Evolutionary conservation across 1,140 invertebrate genomes (phyloP).

Genomic region (Drosophila pandora): DNA sequence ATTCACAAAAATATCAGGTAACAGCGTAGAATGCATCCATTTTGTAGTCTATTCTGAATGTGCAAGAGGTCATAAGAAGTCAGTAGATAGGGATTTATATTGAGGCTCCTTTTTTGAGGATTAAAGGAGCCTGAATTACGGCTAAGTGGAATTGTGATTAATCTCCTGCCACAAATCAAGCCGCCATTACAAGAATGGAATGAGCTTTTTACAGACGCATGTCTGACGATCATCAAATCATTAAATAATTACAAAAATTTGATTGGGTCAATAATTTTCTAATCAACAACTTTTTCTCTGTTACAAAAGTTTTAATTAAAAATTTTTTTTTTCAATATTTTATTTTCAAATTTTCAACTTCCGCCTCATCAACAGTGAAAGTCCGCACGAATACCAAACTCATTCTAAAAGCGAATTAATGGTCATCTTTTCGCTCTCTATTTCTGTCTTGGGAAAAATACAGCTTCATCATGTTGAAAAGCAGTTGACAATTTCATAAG

Average conservation of each 20-base stretch:
- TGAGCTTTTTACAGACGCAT: conserved; percentile 28
- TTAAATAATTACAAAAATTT: conserved; percentile 51
- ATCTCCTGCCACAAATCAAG: conserved; percentile 49
- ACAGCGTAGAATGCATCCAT: conserved; percentile 18
- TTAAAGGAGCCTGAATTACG: neutral
- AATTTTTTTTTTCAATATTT: conserved; percentile 32
- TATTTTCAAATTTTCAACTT: conserved; percentile 43
- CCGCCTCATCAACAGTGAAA: conserved; percentile 60
- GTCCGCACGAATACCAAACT: conserved; percentile 33
- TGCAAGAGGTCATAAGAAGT: conserved; percentile 66
- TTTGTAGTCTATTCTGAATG: conserved; percentile 46
- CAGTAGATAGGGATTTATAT: conserved; percentile 18
- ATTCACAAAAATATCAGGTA: conserved; percentile 58
- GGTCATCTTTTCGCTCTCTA: conserved; percentile 39
- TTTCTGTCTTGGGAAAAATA: conserved; percentile 25
- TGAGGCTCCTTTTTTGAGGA: neutral
- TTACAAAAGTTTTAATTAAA: conserved; percentile 45
- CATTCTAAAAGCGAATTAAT: conserved; percentile 72
- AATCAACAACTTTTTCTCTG: conserved; percentile 62
- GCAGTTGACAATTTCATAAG: conserved; percentile 79
- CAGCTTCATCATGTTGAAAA: conserved; percentile 75
- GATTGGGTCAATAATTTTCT: conserved; percentile 48
- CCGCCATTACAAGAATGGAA: conserved; percentile 22
- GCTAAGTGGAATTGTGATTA: conserved; percentile 43
- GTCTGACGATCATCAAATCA: conserved; percentile 45